A percentile compares a stretch with the other conserved stretches of the same genome.
Evolutionary conservation across 2,113 vertebrate genomes (phyloP).

Genomic region (Zosterops japonicus): DNA sequence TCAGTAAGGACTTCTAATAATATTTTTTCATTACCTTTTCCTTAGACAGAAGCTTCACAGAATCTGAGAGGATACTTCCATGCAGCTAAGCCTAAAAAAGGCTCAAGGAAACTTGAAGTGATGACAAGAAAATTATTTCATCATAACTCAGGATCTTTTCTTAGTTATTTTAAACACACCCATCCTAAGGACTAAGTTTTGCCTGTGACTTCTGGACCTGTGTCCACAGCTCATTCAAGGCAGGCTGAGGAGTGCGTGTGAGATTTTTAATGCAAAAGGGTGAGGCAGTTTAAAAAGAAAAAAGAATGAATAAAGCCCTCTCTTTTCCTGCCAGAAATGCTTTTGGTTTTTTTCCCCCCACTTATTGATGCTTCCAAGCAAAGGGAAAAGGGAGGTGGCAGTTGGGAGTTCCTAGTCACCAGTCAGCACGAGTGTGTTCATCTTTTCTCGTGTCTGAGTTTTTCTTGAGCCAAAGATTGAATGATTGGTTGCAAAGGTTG

Average conservation of each 20-base stretch:
- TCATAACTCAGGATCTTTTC: not conserved
- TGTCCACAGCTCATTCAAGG: not conserved
- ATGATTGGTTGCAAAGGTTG: not conserved
- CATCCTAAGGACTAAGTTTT: not conserved
- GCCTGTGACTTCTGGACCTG: not conserved
- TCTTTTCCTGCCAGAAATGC: not conserved
- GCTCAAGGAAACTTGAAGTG: not conserved
- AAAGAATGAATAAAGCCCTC: rapidly evolving
- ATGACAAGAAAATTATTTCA: not conserved
- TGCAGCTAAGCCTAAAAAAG: not conserved
- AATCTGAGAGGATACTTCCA: not conserved
- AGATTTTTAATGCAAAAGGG: not conserved
- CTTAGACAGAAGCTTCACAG: not conserved
- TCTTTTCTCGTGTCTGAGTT: not conserved
- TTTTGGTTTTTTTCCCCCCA: rapidly evolving
- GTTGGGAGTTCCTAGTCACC: not conserved
- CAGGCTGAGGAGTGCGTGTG: not conserved
- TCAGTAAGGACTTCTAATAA: not conserved
- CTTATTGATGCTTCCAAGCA: not conserved
- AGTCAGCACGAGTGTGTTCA: not conserved
- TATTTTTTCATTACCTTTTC: not conserved
- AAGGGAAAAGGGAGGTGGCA: not conserved
- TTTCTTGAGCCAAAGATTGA: not conserved
- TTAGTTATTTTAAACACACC: not conserved
- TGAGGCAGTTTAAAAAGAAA: not conserved